Evolutionary conservation across 2,113 vertebrate species (phyloP), one percentile per base, ranked within the genome.

Genomic region (Electrona antarctica): DNA sequence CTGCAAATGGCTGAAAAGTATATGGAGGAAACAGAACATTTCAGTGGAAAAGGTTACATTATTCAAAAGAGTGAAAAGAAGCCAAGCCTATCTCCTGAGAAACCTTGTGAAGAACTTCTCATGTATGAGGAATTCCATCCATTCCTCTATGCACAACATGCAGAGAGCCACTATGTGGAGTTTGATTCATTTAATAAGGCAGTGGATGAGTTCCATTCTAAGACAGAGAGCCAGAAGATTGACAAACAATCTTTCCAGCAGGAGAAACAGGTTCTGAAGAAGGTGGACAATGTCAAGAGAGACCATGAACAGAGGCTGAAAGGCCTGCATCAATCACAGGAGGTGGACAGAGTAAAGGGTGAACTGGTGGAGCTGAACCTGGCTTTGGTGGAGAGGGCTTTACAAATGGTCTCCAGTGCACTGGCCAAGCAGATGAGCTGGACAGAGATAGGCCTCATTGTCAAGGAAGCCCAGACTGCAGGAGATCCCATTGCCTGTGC

Each of bases 81-180:
- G 85, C 95, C 96, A 71, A 96, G 94, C 50, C 85, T 99, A 81
- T 90, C 91, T 69, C 84, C 93, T 29, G 92, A 92, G 11, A 95
- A 95, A 83, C 90, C 95, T 67, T 69, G 80, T 46, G 96, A 97
- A 88, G 96, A 98, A n/a, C 92, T 99, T 60, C 94, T 98, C 67
- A 99, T 97, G 97, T 98, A 98, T 80, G 97, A 99, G 75, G 98
- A 99, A 83, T 99, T 99, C 91, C 97, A 99, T 87, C 97, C 98
- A 78, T 99, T 98, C 87, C 94, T 97, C 76, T 99, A 98, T 90
- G 93, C 92, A 64, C 98, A 99, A 85, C 93, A 98, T 90, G 84
- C 84, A 80, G 93, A 95, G 69, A 95, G 91, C 79, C 93, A 92
- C 0, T 91, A 93, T 89, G 86, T 98, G 91, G 97, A 98, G 88